Conservation (phyloP, 1,140 invertebrate genomes). For the Schlechtendalia chinensis region DNA sequence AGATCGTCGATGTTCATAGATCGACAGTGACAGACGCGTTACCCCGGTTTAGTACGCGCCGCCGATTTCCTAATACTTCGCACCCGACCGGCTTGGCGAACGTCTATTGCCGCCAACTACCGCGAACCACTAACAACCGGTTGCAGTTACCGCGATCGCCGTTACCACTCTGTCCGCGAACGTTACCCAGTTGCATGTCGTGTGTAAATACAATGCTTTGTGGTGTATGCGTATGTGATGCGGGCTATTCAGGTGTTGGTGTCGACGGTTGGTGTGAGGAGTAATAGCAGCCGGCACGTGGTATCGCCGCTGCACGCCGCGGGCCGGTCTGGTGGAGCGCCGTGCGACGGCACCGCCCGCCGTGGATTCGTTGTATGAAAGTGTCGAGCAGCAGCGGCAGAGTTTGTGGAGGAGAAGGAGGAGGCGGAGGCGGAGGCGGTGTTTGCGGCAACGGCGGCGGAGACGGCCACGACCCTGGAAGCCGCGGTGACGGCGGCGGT, state of each 20-base stretch:
- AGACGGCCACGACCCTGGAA: conserved; percentile 56
- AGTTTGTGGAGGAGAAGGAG: conserved; percentile 54
- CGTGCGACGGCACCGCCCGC: conserved; percentile 48
- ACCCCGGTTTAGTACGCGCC: no score
- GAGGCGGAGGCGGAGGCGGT: conserved; percentile 60
- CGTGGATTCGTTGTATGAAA: conserved; percentile 51
- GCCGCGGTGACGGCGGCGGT: conserved; percentile 72
- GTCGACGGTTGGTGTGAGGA: conserved; percentile 40
- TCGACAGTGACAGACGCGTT: no score
- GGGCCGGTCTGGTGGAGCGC: conserved; percentile 49
- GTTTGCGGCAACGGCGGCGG: conserved; percentile 56
- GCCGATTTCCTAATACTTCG: no score
- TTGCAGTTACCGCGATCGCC: no score
- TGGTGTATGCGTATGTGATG: conserved; percentile 31
- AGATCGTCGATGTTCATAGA: no score
- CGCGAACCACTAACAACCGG: no score
- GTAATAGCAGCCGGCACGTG: conserved; percentile 44
- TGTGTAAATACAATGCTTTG: conserved; percentile 23
- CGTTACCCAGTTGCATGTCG: not conserved
- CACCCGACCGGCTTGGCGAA: no score
- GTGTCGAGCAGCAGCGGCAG: conserved; percentile 53
- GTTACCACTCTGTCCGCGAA: no score
- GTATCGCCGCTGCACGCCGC: conserved; percentile 50
- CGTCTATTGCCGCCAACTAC: no score
- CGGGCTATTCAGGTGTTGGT: conserved; percentile 46